These are phyloP conservation scores for Ctenoplectra terminalis DNA, from an alignment of 1,140 invertebrate genomes.

Conservation along the genomic window DNA sequence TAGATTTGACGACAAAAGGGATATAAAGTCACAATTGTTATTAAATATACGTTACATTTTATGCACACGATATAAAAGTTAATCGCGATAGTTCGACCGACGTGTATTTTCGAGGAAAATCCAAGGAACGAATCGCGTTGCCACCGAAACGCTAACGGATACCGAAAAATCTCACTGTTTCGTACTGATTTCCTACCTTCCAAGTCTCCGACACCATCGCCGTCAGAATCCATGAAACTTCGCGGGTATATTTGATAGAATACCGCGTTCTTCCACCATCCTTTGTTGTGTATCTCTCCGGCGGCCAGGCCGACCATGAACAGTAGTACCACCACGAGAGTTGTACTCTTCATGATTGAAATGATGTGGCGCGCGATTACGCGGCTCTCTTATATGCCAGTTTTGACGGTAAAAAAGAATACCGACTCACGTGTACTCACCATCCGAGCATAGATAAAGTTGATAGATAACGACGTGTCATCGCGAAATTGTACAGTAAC, in stretches of 20 bases:
- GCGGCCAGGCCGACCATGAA: neutral
- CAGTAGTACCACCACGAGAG: neutral
- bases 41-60: too few species aligned
- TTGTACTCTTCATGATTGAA: slow-evolving; percentile 39
- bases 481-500: neutral
- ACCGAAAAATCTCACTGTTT: neutral
- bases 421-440: slow-evolving; percentile 11
- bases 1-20: too few species aligned
- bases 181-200: slow-evolving; percentile 81
- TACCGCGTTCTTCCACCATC: slow-evolving; percentile 89
- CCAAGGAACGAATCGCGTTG: neutral
- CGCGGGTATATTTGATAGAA: slow-evolving; percentile 91
- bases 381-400: slow-evolving; percentile 38
- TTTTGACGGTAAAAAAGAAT: slow-evolving; percentile 16
- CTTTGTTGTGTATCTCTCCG: slow-evolving; percentile 73
- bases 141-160: neutral
- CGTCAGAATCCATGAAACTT: slow-evolving; percentile 89
- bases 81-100: too few species aligned
- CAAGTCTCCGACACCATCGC: slow-evolving; percentile 90
- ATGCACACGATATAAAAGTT: too few species aligned
- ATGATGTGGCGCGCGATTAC: neutral
- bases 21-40: too few species aligned
- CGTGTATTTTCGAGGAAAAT: neutral
- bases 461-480: neutral
- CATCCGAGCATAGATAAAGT: slow-evolving; percentile 16